Evolutionary conservation across 2,888 invertebrate species (phyloP).

Genomic region (Iselma pallidipennis): DNA sequence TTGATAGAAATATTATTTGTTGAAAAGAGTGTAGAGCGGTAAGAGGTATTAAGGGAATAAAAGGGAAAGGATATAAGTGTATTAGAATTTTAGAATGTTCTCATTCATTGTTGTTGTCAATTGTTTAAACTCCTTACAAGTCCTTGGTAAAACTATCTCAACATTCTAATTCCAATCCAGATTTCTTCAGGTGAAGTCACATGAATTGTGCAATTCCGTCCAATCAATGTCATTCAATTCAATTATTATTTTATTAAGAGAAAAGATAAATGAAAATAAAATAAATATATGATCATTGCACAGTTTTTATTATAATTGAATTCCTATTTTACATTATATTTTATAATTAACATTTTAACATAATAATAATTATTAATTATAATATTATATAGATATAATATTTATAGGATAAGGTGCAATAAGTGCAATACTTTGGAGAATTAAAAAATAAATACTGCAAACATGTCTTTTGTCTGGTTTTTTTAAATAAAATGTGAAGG

Average conservation of each 20-base stretch:
- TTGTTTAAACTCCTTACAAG: neutral
- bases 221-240: neutral
- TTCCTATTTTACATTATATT: constrained; percentile 34
- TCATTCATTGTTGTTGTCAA: neutral
- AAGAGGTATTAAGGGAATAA: neutral
- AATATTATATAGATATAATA: constrained; percentile 38
- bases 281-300: neutral
- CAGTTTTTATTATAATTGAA: neutral
- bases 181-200: neutral
- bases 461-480: constrained; percentile 31
- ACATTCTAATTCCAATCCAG: neutral
- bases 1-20: neutral
- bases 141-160: neutral
- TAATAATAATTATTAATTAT: constrained; percentile 34
- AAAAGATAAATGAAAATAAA: neutral
- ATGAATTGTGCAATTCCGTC: neutral
- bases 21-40: neutral
- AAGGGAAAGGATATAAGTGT: neutral
- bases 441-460: constrained; percentile 31
- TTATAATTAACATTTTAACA: constrained; percentile 31
- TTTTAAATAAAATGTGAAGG: too few relatives aligned
- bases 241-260: neutral
- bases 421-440: constrained; percentile 34
- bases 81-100: neutral
- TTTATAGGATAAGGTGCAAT: too few relatives aligned